phyloP scores from a whole-genome alignment of 2,113 vertebrate genomes.

The Hippoglossus stenolepis region DNA sequence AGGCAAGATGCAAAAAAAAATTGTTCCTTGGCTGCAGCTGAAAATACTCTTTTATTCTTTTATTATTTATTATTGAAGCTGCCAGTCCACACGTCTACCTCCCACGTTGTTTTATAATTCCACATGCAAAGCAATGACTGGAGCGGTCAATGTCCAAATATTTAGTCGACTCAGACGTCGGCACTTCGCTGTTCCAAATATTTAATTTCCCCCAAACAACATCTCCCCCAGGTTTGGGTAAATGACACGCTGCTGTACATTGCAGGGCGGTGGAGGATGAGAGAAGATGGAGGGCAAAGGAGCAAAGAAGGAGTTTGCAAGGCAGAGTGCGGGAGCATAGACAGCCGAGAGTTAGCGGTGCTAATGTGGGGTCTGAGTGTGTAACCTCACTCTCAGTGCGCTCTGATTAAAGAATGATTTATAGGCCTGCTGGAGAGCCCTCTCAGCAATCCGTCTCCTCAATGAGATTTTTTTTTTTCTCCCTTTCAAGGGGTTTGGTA shows the following conservation, averaged over 20 bases:
- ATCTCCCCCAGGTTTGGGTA: neutral
- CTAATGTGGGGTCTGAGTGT: constrained; percentile 77
- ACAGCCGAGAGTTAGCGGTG: constrained; percentile 76
- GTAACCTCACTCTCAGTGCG: constrained; percentile 75
- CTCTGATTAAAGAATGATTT: constrained; percentile 92
- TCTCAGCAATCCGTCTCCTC: constrained; percentile 83
- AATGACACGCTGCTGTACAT: constrained; percentile 28
- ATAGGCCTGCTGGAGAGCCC: constrained; percentile 77
- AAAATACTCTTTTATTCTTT: neutral
- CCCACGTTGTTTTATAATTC: neutral
- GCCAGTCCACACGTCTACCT: neutral
- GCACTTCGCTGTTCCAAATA: neutral
- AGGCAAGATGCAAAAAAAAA: neutral
- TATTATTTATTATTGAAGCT: constrained; percentile 17
- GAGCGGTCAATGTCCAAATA: constrained; percentile 5
- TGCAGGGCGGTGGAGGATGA: constrained; percentile 21
- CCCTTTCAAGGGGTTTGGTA: constrained; percentile 78
- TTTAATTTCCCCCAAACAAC: neutral
- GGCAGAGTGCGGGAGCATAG: constrained; percentile 55
- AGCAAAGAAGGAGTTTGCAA: constrained; percentile 45
- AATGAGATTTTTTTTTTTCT: constrained; percentile 76
- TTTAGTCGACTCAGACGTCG: neutral
- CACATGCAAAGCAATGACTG: neutral
- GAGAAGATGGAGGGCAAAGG: constrained; percentile 43
- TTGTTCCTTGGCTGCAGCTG: neutral